Evolutionary conservation across 2,888 invertebrate species (phyloP), one percentile per base, ranked within the genome.

Genomic region (Mesodorylaimus sp.): DNA sequence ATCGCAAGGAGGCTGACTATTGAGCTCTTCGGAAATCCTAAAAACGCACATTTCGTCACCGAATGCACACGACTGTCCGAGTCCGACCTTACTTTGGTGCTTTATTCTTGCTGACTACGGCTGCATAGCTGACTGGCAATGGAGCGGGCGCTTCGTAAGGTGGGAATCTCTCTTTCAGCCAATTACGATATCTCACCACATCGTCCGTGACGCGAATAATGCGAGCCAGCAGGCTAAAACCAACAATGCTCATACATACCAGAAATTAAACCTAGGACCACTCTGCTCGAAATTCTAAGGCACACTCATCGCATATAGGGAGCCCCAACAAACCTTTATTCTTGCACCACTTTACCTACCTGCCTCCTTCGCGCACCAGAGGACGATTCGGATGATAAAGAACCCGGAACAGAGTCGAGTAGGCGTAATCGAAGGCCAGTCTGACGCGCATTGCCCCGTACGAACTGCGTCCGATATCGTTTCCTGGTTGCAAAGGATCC

Each of bases 381-480:
- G 3, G 19, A 19, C 25, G 5, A 37, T 7, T 32, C 16, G 47
- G 38, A 16, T 7, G 19, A 24, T 45, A 16, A 24, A 53, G 3
- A 16, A 37, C 43, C 21, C 36, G 52, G 50, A 45, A 50, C 60
- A 88, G 75, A 60, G 80, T 78, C 54, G 81, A 78, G 72, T 84
- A 93, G 53, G 95, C 95, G 75, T 86, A 87, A 71, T 89, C 89
- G 73, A 95, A 97, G 53, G 93, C 88, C 72, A 84, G 81, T 68
- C 83, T 83, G 21, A 83, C 83, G 66, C 83, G 81, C 60, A 91
- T 73, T 55, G 85, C 85, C 52, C 88, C 88, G 70, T 91, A 93
- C 63, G 91, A 91, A 68, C 89, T 89, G 59, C 91, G 79, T 7
- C 95, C 95, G 67, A 97, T 93, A 70, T 95, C 95, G 70, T 97